Conservation (phyloP, 2,113 vertebrate genomes). For the Tursiops truncatus region DNA sequence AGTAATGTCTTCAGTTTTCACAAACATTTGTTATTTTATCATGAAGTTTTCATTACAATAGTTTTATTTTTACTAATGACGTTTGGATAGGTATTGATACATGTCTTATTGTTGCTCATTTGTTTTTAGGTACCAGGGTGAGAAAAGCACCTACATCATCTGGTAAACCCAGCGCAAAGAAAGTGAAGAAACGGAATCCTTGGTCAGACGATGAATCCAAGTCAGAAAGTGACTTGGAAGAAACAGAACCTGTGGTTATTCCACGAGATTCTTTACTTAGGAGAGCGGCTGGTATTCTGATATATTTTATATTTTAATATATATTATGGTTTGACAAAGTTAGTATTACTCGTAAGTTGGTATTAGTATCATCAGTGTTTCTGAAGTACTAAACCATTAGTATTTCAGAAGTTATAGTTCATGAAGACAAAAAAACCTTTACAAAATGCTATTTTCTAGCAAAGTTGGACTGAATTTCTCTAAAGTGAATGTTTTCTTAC, state of each 20-base stretch:
- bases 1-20: neutral
- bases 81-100: neutral
- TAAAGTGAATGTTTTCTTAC: neutral
- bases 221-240: conserved; percentile 94
- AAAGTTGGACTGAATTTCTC: neutral
- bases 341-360: neutral
- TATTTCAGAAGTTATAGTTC: neutral
- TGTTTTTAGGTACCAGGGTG: conserved; percentile 89
- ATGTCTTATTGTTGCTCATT: conserved; percentile 5
- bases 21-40: conserved; percentile 31
- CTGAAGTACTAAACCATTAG: conserved; percentile 3
- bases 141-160: conserved; percentile 88
- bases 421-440: neutral
- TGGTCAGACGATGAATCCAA: conserved; percentile 98
- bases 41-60: neutral
- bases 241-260: conserved; percentile 91
- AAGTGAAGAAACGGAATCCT: conserved; percentile 96
- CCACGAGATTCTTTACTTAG: conserved; percentile 94
- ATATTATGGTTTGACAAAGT: neutral
- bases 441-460: neutral
- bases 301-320: conserved; percentile 33
- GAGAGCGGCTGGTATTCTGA: conserved; percentile 92
- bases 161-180: conserved; percentile 89
- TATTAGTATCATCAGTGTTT: neutral
- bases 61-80: conserved; percentile 2